Percentiles rank a stretch among this genome's conserved stretches.
phyloP scores from a whole-genome alignment of 2,888 invertebrate genomes.

The Macaria notata region DNA sequence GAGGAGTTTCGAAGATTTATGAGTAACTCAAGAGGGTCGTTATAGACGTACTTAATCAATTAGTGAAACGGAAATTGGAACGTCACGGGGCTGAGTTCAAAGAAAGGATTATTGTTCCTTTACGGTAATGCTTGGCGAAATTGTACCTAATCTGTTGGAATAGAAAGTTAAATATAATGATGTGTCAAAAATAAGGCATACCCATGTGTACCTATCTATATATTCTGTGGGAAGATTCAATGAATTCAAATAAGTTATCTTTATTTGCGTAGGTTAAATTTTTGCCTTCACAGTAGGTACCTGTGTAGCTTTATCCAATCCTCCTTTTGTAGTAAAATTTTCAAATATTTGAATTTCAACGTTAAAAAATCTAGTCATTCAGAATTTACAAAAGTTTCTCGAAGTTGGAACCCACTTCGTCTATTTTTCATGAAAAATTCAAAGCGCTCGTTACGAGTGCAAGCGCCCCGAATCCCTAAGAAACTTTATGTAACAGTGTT shows the following conservation, averaged over 20 bases:
- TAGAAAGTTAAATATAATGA: too few species aligned
- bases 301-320: too few species aligned
- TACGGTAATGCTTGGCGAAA: background rate
- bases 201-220: too few species aligned
- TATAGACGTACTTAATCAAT: conserved; percentile 12
- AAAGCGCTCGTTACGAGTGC: conserved; percentile 13
- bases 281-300: too few species aligned
- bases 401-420: background rate
- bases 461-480: conserved; percentile 42
- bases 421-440: conserved; percentile 12
- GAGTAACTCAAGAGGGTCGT: conserved; percentile 14
- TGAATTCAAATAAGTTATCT: too few species aligned
- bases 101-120: background rate
- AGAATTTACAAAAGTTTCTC: background rate
- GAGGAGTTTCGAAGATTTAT: conserved; percentile 15
- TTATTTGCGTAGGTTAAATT: too few species aligned
- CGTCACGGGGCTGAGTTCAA: background rate
- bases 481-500: conserved; percentile 57
- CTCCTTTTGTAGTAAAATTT: too few species aligned
- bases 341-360: too few species aligned
- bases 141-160: too few species aligned
- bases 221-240: too few species aligned
- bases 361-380: background rate
- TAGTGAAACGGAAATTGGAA: conserved; percentile 3
- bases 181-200: too few species aligned